These are phyloP conservation scores for Drosophila vallismaia DNA, from an alignment of 2,888 invertebrate species.

Conservation along the genomic window DNA sequence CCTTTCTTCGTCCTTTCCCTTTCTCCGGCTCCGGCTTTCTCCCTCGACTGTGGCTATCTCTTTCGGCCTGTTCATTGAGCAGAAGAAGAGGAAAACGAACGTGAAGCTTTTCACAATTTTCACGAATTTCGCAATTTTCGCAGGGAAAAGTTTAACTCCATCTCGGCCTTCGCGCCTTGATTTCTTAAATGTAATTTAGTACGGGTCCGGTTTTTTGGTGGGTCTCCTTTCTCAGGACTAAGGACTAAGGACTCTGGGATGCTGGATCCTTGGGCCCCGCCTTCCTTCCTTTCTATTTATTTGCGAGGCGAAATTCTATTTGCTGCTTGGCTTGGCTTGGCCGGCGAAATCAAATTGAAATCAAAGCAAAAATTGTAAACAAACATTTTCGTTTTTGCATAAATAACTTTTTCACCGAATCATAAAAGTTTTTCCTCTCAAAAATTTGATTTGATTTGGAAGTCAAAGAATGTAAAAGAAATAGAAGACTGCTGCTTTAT, in stretches of 20 bases:
- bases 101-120: not conserved
- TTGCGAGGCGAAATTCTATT: constrained; percentile 65
- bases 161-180: constrained; percentile 55
- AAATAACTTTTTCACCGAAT: constrained; percentile 48
- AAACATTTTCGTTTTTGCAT: constrained; percentile 48
- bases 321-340: constrained; percentile 71
- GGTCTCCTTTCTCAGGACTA: not conserved
- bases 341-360: constrained; percentile 61
- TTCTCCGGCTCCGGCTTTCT: not conserved
- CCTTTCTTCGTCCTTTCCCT: constrained; percentile 13
- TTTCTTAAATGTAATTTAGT: constrained; percentile 68
- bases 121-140: constrained; percentile 47
- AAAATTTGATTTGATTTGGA: too few relatives aligned
- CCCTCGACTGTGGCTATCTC: not conserved
- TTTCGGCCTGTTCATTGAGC: constrained; percentile 37
- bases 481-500: too few relatives aligned
- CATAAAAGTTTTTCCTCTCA: too few relatives aligned
- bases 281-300: constrained; percentile 50
- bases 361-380: constrained; percentile 68
- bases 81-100: constrained; percentile 29
- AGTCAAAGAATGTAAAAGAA: too few relatives aligned
- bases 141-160: constrained; percentile 51
- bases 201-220: constrained; percentile 35
- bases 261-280: not conserved
- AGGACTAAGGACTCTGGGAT: not conserved